Base-by-base conservation (phyloP, 2,888 invertebrate genomes). In the Falcaria lacertinaria region DNA sequence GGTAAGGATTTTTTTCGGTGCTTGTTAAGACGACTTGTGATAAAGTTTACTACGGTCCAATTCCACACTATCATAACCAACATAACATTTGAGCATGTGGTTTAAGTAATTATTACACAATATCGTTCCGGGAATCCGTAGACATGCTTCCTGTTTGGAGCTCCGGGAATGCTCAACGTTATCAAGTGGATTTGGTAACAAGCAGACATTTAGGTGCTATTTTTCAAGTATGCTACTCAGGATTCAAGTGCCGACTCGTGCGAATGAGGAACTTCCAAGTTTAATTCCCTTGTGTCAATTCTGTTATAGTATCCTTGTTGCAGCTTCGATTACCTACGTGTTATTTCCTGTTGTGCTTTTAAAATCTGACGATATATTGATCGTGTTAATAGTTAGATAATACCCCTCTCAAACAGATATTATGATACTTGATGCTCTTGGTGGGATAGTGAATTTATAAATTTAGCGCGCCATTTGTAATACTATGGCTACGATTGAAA, bases 31-130 rank as follows among this genome's bases (percentile, higher is more conserved):
- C n/a, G 32, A 15, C 28, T 16, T 11, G 15, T 4, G 32, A 32
- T 35, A 6, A 13, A 15, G 6, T 35, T 11, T 28, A 35, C 16
- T 34, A n/a, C 2, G 59, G 41, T 52, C 61, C 48, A 2, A 39
- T 49, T 80, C 80, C 69, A 69, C 43, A 56, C 34, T 45, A 38
- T n/a, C 19, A n/a, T 8, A 5, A n/a, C 67, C 50, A 77, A 69
- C 74, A 64, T 71, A 80, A 74, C 69, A 67, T 61, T 56, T 58
- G 56, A 72, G 75, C 22, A 22, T 69, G 73, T 60, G 69, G 74
- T 74, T 68, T 80, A 78, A 78, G 84, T 85, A 83, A 84, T 85
- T 78, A 82, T 82, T 81, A 80, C 77, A 80, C 77, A 81, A 84
- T 81, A 80, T 73, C 69, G 74, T 80, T 77, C 71, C 64, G 61